phyloP scores from a whole-genome alignment of 2,113 vertebrate genomes.

The Hystrix brachyura region DNA sequence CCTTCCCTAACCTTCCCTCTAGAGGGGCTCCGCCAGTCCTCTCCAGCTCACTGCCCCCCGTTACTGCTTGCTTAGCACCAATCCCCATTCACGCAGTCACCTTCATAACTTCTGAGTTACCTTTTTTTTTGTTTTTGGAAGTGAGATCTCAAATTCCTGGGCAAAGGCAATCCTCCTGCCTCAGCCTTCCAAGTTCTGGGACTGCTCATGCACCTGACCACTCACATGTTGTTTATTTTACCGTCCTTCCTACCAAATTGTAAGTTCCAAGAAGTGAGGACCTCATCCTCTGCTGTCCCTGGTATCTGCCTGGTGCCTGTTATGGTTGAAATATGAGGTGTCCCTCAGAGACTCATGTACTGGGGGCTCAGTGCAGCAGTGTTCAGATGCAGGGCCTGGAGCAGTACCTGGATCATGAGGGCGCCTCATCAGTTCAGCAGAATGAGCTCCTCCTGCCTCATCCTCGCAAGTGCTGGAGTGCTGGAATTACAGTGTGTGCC shows the following conservation, averaged over 20 bases:
- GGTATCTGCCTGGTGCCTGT: neutral
- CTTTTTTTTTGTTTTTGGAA: neutral
- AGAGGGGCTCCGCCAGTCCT: neutral
- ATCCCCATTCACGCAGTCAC: neutral
- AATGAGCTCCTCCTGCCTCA: neutral
- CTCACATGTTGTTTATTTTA: neutral
- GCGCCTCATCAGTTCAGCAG: neutral
- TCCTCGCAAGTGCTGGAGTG: neutral
- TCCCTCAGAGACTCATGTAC: neutral
- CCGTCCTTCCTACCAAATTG: neutral
- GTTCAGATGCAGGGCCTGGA: neutral
- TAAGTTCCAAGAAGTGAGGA: neutral
- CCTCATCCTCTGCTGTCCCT: neutral
- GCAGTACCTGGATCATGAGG: neutral
- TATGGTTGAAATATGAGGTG: neutral
- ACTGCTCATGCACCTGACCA: neutral
- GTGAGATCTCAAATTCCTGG: neutral
- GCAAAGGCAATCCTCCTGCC: neutral
- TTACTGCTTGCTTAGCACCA: neutral
- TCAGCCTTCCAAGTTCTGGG: neutral
- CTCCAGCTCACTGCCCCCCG: fast-evolving
- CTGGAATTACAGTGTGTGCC: neutral
- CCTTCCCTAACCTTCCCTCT: neutral
- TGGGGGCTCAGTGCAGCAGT: neutral
- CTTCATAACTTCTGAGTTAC: neutral